Conservation (phyloP, 2,888 invertebrate genomes). For the Latrodectus hesperus region DNA sequence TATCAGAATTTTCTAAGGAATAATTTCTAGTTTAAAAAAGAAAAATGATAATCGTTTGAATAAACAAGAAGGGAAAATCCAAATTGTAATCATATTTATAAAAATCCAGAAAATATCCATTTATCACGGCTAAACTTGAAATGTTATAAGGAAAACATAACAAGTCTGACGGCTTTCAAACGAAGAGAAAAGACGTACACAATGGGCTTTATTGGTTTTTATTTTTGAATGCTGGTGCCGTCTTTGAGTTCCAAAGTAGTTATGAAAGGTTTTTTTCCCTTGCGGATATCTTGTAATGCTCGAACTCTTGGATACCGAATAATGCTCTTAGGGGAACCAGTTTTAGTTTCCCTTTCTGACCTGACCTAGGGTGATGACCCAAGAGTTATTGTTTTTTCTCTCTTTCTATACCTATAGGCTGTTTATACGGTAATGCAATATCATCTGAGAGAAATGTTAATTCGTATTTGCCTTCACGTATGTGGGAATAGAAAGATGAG, state of each 20-base stretch:
- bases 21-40: too few species aligned
- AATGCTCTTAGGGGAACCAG: constrained; percentile 60
- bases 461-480: too few species aligned
- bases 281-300: constrained; percentile 46
- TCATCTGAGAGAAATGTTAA: constrained; percentile 11
- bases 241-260: neutral
- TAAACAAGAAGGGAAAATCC: too few species aligned
- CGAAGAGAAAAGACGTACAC: neutral
- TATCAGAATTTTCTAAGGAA: too few species aligned
- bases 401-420: constrained; percentile 26
- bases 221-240: constrained; percentile 12
- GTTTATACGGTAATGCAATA: constrained; percentile 45
- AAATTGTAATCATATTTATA: too few species aligned
- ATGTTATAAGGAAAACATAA: neutral
- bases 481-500: too few species aligned
- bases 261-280: constrained; percentile 33
- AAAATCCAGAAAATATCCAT: too few species aligned
- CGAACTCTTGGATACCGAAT: constrained; percentile 50
- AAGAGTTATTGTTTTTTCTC: constrained; percentile 11
- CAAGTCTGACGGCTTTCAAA: constrained; percentile 1
- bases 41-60: too few species aligned
- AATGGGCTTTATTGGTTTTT: constrained; percentile 6
- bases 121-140: too few species aligned
- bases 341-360: constrained; percentile 62
- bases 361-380: constrained; percentile 64